Evolutionary conservation across 2,888 invertebrate genomes (phyloP).

Genomic region (Cryptus armator): DNA sequence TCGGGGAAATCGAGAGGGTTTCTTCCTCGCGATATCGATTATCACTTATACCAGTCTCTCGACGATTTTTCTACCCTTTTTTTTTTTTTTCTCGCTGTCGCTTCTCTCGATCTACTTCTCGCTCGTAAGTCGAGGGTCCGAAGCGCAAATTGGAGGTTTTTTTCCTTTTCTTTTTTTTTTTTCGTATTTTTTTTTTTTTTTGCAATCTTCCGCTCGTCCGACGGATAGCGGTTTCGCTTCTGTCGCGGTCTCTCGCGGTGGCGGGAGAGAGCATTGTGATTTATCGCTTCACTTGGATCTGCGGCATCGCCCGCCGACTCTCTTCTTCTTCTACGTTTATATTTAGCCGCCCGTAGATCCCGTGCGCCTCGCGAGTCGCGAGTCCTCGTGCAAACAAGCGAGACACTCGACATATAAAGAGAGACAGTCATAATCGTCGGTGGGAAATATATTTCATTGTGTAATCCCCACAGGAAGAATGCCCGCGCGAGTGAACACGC

Average conservation of each 20-base stretch:
- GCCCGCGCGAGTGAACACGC: conserved; percentile 62
- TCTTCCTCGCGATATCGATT: conserved; percentile 51
- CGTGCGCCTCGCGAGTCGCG: conserved; percentile 21
- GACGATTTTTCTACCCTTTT: conserved; percentile 21
- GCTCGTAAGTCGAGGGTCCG: conserved; percentile 46
- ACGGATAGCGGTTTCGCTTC: conserved; percentile 28
- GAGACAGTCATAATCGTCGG: conserved; percentile 52
- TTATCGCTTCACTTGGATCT: conserved; percentile 75
- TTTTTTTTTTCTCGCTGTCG: conserved; percentile 6
- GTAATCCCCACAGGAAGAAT: conserved; percentile 81
- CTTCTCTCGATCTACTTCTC: conserved; percentile 9
- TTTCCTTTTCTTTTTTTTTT: conserved; percentile 46
- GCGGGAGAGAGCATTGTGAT: conserved; percentile 73
- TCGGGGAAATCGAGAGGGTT: conserved; percentile 10
- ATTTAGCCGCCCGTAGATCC: conserved; percentile 76
- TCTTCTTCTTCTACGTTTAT: conserved; percentile 72
- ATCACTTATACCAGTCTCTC: conserved; percentile 48
- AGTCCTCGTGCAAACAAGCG: conserved; percentile 30
- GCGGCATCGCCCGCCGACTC: conserved; percentile 67
- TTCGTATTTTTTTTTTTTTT: conserved; percentile 15
- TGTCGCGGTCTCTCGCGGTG: conserved; percentile 65
- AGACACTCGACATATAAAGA: conserved; percentile 38
- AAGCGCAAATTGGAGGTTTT: conserved; percentile 73
- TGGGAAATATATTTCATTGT: conserved; percentile 84
- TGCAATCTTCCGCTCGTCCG: conserved; percentile 7